Base-by-base conservation (phyloP, 2,888 invertebrate species). In the Tenthredo scrophulariae region DNA sequence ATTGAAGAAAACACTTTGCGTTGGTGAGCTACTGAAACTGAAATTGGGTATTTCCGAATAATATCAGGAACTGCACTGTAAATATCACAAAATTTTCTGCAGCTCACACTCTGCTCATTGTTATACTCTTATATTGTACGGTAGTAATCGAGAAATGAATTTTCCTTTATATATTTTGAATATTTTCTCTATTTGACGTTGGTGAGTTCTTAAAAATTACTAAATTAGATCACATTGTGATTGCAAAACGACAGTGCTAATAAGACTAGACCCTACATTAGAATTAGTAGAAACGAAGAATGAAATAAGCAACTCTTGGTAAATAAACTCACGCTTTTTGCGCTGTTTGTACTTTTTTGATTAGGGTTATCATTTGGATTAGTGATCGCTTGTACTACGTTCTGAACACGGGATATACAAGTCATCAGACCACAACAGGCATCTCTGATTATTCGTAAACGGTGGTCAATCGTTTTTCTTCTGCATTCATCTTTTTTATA, bases 291-390 rank as follows among this genome's bases (percentile, higher is more conserved):
- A 91, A 91, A 90, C 87, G 85, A 88, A 89, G 88, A 89, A 86
- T 88, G 89, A 87, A 86, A 88, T 88, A 89, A 90, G 89, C 89
- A 89, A 89, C 90, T 88, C 87, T 88, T 87, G 83, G 46, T 70
- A 67, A 88, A 88, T 87, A 89, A 89, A 87, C 50, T 84, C 75
- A 80, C 84, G 83, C 86, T 79, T 85, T 84, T 87, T 86, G 88
- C 88, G 88, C 88, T 88, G 90, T 93, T 93, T 93, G 93, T 92
- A 93, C 93, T 92, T 89, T 91, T 92, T 92, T 92, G 91, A 92
- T 92, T 92, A 91, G 90, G 91, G 90, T 92, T 91, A 90, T 84
- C 89, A 87, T 83, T 91, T 90, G 84, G 54, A 75, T 84, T 74
- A 40, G 22, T 83, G 50, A 67, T 83, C 67, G 33, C 83, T 86